These are phyloP conservation scores for Onychomys arenicola DNA, from an alignment of 2,797 vertebrate species.

Conservation along the genomic window DNA sequence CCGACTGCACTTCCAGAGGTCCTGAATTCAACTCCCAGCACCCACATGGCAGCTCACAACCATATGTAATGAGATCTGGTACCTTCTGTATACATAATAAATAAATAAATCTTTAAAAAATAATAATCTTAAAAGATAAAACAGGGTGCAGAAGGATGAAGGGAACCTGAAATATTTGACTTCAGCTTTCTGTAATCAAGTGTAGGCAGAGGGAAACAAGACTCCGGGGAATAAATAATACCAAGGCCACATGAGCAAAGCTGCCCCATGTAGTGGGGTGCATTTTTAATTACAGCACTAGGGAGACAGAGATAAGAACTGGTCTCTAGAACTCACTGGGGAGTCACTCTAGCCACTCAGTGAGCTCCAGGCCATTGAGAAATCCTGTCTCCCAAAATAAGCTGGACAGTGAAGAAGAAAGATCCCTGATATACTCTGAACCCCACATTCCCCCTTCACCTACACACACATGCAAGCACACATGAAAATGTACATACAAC, in stretches of 20 bases:
- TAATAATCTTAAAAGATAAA: too few relatives aligned
- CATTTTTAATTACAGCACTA: background rate
- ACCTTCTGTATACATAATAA: too few relatives aligned
- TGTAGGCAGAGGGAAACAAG: conserved; percentile 52
- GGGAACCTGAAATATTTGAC: conserved; percentile 35
- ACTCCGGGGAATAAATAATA: background rate
- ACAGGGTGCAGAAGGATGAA: background rate
- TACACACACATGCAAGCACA: background rate
- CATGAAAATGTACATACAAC: background rate
- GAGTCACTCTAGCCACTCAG: background rate
- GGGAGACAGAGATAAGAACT: background rate
- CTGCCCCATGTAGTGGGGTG: background rate
- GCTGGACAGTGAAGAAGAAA: too few relatives aligned
- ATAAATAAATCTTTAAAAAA: too few relatives aligned
- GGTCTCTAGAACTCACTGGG: too few relatives aligned
- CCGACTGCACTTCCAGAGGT: too few relatives aligned
- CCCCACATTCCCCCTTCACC: too few relatives aligned
- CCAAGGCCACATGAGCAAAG: background rate
- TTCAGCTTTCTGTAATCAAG: conserved; percentile 23
- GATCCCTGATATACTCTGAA: background rate
- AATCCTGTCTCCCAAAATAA: background rate
- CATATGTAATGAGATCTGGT: too few relatives aligned
- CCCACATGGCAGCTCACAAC: too few relatives aligned
- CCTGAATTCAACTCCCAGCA: too few relatives aligned
- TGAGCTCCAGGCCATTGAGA: background rate